Evolutionary conservation across 1,140 invertebrate species (phyloP), one percentile per base, ranked within the genome.

Genomic region (Oedothorax gibbosus): DNA sequence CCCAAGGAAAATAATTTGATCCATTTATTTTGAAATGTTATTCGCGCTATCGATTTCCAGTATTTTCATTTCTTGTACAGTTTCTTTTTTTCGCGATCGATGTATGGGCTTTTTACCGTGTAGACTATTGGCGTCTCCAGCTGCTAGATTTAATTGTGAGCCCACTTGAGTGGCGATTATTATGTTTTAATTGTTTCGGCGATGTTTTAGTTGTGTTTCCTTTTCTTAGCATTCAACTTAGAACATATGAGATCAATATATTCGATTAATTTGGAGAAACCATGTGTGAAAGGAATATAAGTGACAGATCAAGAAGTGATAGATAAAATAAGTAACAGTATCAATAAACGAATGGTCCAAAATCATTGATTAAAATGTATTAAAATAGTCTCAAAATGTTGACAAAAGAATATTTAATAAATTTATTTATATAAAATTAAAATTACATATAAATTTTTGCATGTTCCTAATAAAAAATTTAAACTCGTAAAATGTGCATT

Each of bases 171-270:
- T 35, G 57, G 60, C 35, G 57, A 50, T 77, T 76, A 79, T 79
- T 79, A 79, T 79, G 77, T 79, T 79, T 79, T 79, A 79, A 79
- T 79, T 79, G 77, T 79, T 69, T 79, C 65, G 53, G 51, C 65
- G 14, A 68, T 68, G 65, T 79, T 56, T 21, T 12, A 53, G 50
- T 71, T 71, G 12, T 71, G n/a, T 54, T 51, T 11, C 6, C 35
- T 50, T 11, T 51, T 7, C 35, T 71, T 71, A n/a, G 12, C n/a
- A 53, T 71, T 53, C 57, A 9, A 18, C 15, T 20, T 20, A 21
- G 11, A 20, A 66, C 20, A 53, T 53, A 50, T 18, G 50, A 53
- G 57, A 75, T 75, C 72, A 15, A 75, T 75, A 75, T 12, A 53
- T 75, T 60, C 56, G 54, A 57, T 75, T 60, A 50, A n/a, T 18